These are phyloP conservation scores for Xylocampa areola DNA, from an alignment of 2,888 invertebrate species.

Conservation along the genomic window DNA sequence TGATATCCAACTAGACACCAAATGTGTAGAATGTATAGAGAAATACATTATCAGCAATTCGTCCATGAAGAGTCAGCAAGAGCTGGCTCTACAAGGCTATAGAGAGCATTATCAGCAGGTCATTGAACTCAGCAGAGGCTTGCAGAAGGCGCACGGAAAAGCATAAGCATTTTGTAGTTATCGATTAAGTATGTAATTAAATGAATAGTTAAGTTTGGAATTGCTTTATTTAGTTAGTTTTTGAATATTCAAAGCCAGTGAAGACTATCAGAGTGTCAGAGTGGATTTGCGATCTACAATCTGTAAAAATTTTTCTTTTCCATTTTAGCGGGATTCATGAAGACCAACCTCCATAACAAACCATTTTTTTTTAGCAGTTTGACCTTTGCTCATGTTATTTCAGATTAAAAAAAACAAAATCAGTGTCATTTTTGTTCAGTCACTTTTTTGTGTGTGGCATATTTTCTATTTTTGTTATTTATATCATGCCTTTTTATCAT, in stretches of 20 bases:
- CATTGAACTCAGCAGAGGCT: slow-evolving; percentile 89
- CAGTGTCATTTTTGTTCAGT: slow-evolving; percentile 12
- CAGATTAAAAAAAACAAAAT: background rate
- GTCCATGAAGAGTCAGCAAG: slow-evolving; percentile 91
- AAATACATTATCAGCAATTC: slow-evolving; percentile 91
- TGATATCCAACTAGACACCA: slow-evolving; percentile 87
- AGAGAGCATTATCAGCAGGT: slow-evolving; percentile 91
- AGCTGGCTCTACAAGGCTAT: slow-evolving; percentile 92
- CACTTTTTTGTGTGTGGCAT: background rate
- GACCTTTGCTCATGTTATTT: no score
- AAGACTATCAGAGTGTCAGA: no score
- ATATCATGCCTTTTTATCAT: slow-evolving; percentile 81
- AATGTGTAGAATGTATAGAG: slow-evolving; percentile 90
- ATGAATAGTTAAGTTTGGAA: slow-evolving; percentile 65
- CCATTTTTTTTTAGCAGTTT: no score
- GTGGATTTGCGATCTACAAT: no score
- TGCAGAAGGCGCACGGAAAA: slow-evolving; percentile 92
- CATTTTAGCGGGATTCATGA: no score
- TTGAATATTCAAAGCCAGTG: no score
- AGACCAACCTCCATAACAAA: no score
- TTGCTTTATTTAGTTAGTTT: slow-evolving; percentile 38
- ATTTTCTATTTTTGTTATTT: slow-evolving; percentile 18
- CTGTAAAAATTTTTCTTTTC: no score
- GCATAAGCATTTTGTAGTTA: slow-evolving; percentile 57
- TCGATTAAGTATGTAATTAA: slow-evolving; percentile 59